A percentile compares a stretch with the other conserved stretches of the same genome.
phyloP scores from a whole-genome alignment of 2,888 invertebrate genomes.

The Pediacus dermestoides region DNA sequence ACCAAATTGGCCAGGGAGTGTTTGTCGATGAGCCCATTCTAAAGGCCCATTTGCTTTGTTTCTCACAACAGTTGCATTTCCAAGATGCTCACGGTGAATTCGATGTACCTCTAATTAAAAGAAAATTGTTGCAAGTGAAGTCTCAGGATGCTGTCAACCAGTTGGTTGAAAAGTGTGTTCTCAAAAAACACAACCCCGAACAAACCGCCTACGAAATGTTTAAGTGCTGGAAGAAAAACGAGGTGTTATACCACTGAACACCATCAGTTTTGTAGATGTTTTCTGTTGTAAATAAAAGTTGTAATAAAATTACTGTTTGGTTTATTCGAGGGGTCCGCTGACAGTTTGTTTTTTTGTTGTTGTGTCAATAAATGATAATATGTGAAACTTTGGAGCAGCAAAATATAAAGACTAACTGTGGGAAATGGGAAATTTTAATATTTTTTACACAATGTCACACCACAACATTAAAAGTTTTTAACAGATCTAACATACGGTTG shows the following conservation, averaged over 20 bases:
- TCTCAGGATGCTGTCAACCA: background rate
- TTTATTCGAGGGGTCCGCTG: too few species aligned
- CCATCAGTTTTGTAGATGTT: too few species aligned
- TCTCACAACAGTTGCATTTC: background rate
- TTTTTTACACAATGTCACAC: conserved; percentile 7
- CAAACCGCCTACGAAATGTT: conserved; percentile 22
- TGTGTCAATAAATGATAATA: too few species aligned
- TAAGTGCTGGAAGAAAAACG: conserved; percentile 22
- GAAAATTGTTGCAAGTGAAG: background rate
- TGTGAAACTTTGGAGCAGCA: too few species aligned
- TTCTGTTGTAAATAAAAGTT: too few species aligned
- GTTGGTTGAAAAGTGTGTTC: conserved; percentile 18
- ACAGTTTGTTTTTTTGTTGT: too few species aligned
- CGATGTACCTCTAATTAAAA: background rate
- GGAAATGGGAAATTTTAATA: conserved; percentile 9
- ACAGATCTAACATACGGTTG: conserved; percentile 20
- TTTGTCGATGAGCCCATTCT: background rate
- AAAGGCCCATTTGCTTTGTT: conserved; percentile 3
- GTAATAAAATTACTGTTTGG: too few species aligned
- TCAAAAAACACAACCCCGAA: conserved; percentile 15
- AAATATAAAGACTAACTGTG: too few species aligned
- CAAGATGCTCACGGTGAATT: background rate
- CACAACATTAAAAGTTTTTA: conserved; percentile 18
- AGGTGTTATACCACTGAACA: background rate
- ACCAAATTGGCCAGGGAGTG: background rate